Evolutionary conservation across 2,113 vertebrate species (phyloP), one percentile per base, ranked within the genome.

Genomic region (Coturnix japonica): DNA sequence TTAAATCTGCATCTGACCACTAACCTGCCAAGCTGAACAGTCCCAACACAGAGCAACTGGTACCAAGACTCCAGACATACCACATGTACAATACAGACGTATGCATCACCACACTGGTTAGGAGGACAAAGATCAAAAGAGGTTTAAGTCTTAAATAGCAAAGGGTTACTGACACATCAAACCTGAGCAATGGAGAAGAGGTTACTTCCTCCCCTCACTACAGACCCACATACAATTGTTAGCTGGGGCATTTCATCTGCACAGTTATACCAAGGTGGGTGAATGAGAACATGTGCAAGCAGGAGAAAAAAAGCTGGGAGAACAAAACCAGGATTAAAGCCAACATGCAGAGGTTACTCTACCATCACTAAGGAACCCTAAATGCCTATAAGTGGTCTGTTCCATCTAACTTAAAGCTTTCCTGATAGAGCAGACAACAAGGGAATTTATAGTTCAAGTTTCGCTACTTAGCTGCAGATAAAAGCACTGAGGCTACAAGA

Each of bases 261-360:
- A 70, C 18, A 64, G 25, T 13, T 56, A 64, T 14, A 31, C 0
- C 0, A 37, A 19, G 47, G 43, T 1, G 12, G 39, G 35, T 26
- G 14, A 22, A 47, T 72, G 16, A 33, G 33, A 16, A 3, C 7
- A 47, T 0, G 0, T 31, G 47, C 30, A 51, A 91, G 26, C 15
- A 33, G 35, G 13, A 81, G 23, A 49, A 13, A 15, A 30, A 72
- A 64, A 44, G 28, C 1, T 39, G 43, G 63, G 78, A 72, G 41
- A 67, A 75, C 20, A 56, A 81, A 49, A n/a, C n/a, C 17, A 66
- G 47, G 18, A 41, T 13, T 6, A 44, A 73, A 90, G 18, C 39
- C 5, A 64, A 18, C 49, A 84, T 20, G 56, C 2, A 59, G 0
- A 60, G n/a, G 63, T 21, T 23, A 39, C 46, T 65, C 47, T 5